phyloP scores from a whole-genome alignment of 2,113 vertebrate species.

The Progne subis region DNA sequence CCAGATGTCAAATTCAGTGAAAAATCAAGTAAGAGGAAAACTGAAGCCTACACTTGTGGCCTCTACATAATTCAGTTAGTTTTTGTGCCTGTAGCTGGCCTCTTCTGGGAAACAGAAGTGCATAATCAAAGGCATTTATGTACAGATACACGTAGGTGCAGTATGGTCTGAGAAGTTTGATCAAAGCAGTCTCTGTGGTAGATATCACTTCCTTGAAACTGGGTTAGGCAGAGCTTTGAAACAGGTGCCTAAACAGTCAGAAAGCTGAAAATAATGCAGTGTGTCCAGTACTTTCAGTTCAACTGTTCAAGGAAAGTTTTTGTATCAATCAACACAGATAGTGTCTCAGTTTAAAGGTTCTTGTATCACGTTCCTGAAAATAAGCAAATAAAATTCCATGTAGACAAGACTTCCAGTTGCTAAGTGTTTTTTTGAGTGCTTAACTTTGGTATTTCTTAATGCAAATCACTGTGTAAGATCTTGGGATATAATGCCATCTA shows the following conservation, averaged over 20 bases:
- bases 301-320: background rate
- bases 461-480: background rate
- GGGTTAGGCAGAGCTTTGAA: background rate
- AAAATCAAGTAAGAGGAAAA: background rate
- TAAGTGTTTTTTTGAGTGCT: background rate
- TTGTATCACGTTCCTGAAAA: background rate
- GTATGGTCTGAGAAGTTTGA: background rate
- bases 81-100: background rate
- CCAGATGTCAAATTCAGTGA: background rate
- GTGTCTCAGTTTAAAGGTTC: background rate
- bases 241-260: background rate
- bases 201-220: background rate
- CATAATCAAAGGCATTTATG: background rate
- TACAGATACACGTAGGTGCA: background rate
- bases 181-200: background rate
- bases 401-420: background rate
- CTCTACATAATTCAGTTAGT: background rate
- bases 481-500: constrained; percentile 46
- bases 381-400: background rate
- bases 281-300: background rate
- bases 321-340: background rate
- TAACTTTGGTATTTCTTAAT: background rate
- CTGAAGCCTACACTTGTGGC: background rate
- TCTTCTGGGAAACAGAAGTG: background rate
- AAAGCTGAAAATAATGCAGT: background rate